phyloP scores from a whole-genome alignment of 2,797 vertebrate species.

The Gymnoscopelus microlampas region DNA sequence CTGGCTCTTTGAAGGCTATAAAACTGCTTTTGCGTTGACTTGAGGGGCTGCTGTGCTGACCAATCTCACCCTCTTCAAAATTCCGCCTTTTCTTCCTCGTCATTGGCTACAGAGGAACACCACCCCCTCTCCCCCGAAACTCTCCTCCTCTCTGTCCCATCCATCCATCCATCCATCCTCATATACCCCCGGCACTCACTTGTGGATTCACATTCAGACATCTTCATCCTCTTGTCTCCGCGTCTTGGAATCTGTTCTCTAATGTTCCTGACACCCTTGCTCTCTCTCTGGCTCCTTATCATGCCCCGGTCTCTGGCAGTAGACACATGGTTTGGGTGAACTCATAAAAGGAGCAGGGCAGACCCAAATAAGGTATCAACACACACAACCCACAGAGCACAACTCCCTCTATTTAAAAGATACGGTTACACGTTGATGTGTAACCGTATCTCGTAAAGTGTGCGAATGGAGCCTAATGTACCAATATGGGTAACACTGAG shows the following conservation, averaged over 20 bases:
- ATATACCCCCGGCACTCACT: too few relatives aligned
- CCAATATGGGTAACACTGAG: too few relatives aligned
- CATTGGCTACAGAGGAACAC: constrained; percentile 77
- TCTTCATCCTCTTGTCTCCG: constrained; percentile 36
- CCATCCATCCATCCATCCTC: constrained; percentile 59
- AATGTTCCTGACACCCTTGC: constrained; percentile 30
- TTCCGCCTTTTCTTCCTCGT: constrained; percentile 64
- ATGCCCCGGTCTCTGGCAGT: constrained; percentile 53
- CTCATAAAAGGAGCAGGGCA: constrained; percentile 60
- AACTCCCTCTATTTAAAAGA: constrained; percentile 54
- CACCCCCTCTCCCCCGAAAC: constrained; percentile 65
- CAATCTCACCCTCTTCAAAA: constrained; percentile 69
- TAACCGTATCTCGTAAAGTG: too few relatives aligned
- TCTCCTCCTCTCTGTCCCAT: constrained; percentile 59
- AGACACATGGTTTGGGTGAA: constrained; percentile 72
- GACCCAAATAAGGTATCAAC: constrained; percentile 82
- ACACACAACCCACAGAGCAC: constrained; percentile 55
- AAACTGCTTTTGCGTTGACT: constrained; percentile 39
- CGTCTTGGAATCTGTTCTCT: constrained; percentile 34
- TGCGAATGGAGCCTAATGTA: too few relatives aligned
- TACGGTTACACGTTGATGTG: constrained; percentile 53
- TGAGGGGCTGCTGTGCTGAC: constrained; percentile 47
- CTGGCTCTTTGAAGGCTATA: constrained; percentile 35
- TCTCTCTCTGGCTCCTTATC: constrained; percentile 50
- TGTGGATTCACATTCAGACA: not conserved